These are phyloP conservation scores for Marasmarcha lunaedactyla DNA, from an alignment of 2,888 invertebrate genomes.

Conservation along the genomic window DNA sequence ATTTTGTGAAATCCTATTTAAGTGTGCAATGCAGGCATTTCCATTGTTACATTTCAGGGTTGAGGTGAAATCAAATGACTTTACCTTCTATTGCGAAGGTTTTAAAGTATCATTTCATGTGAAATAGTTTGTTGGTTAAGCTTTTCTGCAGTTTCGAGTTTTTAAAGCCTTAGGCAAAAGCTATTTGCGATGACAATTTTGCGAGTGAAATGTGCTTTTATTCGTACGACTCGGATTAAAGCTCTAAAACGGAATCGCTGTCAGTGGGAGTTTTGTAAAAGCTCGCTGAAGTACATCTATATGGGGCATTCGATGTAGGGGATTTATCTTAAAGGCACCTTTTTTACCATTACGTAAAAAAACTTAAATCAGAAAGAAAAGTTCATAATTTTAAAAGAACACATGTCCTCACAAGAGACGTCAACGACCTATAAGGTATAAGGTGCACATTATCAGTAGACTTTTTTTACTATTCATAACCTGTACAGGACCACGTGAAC, in stretches of 20 bases:
- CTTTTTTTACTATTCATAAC: too few relatives aligned
- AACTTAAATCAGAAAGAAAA: too few relatives aligned
- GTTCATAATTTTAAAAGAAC: too few relatives aligned
- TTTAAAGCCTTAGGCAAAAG: slow-evolving; percentile 46
- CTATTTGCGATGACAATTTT: slow-evolving; percentile 71
- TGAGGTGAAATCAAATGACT: slow-evolving; percentile 15
- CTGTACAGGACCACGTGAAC: too few relatives aligned
- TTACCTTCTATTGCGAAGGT: slow-evolving; percentile 16
- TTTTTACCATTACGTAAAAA: too few relatives aligned
- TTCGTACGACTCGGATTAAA: slow-evolving; percentile 64
- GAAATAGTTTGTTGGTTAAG: slow-evolving; percentile 19
- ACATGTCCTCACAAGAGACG: too few relatives aligned
- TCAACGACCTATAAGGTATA: too few relatives aligned
- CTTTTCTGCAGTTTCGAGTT: slow-evolving; percentile 21
- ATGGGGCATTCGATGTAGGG: slow-evolving; percentile 7
- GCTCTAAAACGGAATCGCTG: slow-evolving; percentile 67
- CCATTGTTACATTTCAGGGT: slow-evolving; percentile 61
- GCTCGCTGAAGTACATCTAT: slow-evolving; percentile 38
- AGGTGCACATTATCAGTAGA: too few relatives aligned
- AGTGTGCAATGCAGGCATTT: slow-evolving; percentile 66
- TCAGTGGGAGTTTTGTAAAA: slow-evolving; percentile 51
- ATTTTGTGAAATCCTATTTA: slow-evolving; percentile 56
- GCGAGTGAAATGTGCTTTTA: slow-evolving; percentile 70
- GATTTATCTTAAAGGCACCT: too few relatives aligned
- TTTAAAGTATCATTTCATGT: slow-evolving; percentile 15